Evolutionary conservation across 1,140 invertebrate species (phyloP), one percentile per base, ranked within the genome.

Genomic region (Pollicipes pollicipes): DNA sequence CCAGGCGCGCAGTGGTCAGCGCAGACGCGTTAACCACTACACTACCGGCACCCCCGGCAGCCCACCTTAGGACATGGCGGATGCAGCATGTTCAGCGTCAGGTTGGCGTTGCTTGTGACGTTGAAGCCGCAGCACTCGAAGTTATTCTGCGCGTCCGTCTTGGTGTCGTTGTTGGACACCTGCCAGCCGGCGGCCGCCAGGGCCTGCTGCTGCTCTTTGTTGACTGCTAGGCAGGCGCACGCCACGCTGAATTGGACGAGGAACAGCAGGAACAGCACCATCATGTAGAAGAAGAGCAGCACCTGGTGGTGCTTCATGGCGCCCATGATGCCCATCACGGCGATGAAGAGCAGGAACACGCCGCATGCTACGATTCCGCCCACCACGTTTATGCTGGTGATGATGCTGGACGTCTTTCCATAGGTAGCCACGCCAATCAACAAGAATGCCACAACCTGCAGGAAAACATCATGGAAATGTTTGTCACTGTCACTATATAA

Each of bases 301-400:
- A 75, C 75, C 75, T 98, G 95, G 81, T 97, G 93, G 81, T 98
- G 95, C 80, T 93, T 95, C 28, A 90, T 84, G 69, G 94, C 91
- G 73, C 93, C 95, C 75, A 93, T 85, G 29, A 97, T 80, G 37
- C 95, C 95, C 72, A 96, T 80, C 72, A 96, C 83, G 28, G 94
- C 92, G 75, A 97, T 90, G 27, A 95, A 78, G 73, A 96, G 88
- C 30, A 97, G 82, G 77, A 97, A 91, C 24, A 97, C 87, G 63
- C 94, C 95, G 82, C 93, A 96, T 79, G 91, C 92, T 77, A 97
- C 84, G 75, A 97, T 93, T 31, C 92, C 93, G 69, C 93, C 91
- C 71, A 96, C 88, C 75, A 96, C 90, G n/a, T 91, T 88, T 69
- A 96, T 82, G 81, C 90, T 93, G 67, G 90, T 88, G 13, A 95